Base-by-base conservation (phyloP, 2,888 invertebrate genomes). In the Amphipyra tragopoginis region DNA sequence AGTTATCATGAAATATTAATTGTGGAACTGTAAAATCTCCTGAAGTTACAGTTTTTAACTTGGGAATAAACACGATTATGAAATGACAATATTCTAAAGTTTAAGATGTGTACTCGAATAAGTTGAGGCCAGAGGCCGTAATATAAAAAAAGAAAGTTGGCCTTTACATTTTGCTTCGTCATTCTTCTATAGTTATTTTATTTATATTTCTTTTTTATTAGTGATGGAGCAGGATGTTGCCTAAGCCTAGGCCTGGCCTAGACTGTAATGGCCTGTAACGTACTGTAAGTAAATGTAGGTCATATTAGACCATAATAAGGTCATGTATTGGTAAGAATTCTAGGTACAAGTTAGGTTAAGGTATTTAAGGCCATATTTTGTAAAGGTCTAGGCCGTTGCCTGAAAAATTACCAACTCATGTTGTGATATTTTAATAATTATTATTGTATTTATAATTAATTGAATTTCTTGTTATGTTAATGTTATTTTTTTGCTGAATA, bases 371-470 rank as follows among this genome's bases (percentile, higher is more conserved):
- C 39, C 43, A 47, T 59, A n/a, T 39, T 47, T 14, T 40, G 5
- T 33, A 39, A 11, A 6, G 11, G 8, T 51, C 26, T 42, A 42
- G 14, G 57, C 50, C 29, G 0, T 7, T 26, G 45, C 48, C 50
- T 60, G 21, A 21, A 21, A 3, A 57, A 73, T 58, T 54, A 64
- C 50, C 59, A 70, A 67, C 66, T 58, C 61, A 52, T 42, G 52
- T 68, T 79, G 79, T 79, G 79, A 79, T 79, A 77, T 70, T 72
- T 69, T 42, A 48, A 49, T 56, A 63, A 58, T 65, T 60, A 65
- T 44, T 39, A 50, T 39, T 72, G 36, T 61, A 71, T 63, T 62
- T 65, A 54, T 64, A 54, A 40, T 38, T 40, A 56, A 50, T 57
- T 44, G 45, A 63, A 52, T 11, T 52, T 65, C 10, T 60, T 64